Base-by-base conservation (phyloP, 2,888 invertebrate genomes). In the Drosophila antonietae region DNA sequence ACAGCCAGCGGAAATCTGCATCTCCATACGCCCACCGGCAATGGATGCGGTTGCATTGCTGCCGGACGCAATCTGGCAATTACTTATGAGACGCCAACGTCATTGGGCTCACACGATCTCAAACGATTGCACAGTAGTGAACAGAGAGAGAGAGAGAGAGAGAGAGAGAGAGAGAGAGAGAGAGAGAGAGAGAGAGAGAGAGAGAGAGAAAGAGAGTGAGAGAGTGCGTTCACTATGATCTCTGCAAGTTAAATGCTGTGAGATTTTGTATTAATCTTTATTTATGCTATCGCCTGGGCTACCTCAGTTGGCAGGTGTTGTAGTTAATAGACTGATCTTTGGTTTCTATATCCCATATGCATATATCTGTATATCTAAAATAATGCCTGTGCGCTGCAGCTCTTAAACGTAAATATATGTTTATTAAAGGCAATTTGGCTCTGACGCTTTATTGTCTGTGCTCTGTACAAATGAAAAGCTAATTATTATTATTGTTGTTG, bases 1-100 rank as follows among this genome's bases (percentile, higher is more conserved):
- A 3, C 14, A 28, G 44, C 14, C 60, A 51, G 43, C 68, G 75
- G 61, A 76, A 63, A 69, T 53, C 64, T 66, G 65, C 57, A 69
- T 53, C 61, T 66, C 62, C 57, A 69, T 46, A 73, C 76, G 76
- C 73, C 76, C 76, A 76, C 73, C 43, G 75, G 69, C 69, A 57
- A 59, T 61, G 57, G 55, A 56, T 49, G 58, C n/a, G 44, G 44
- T 52, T 15, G 43, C 49, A 28, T 23, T 60, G 44, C 57, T 10
- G 43, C 57, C 67, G 59, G 64, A 62, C 49, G 59, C 39, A 39
- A 10, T 39, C 18, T 39, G 49, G 10, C 39, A 49, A 28, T 39
- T 59, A 14, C 49, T 39, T 39, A 15, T 55, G 46, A 15, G 31
- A 44, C 39, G 67, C 37, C 47, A 61, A 58, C 73, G 46, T 49